These are phyloP conservation scores for Coboldia fuscipes DNA, from an alignment of 1,140 invertebrate genomes.

Conservation along the genomic window DNA sequence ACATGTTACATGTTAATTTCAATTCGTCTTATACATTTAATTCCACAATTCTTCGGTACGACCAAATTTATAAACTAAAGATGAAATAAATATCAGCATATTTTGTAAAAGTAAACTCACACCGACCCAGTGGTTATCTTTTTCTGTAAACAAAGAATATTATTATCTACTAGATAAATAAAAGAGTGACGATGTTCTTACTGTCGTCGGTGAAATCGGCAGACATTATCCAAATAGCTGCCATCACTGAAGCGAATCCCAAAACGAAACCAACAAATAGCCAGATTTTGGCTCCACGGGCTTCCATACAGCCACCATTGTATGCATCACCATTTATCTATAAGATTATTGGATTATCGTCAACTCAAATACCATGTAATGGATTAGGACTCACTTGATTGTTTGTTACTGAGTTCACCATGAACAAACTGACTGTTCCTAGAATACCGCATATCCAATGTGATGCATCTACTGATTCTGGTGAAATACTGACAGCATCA, in stretches of 20 bases:
- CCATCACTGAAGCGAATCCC: conserved; percentile 88
- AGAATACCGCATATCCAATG: conserved; percentile 90
- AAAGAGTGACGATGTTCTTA: conserved; percentile 7
- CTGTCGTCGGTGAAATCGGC: conserved; percentile 39
- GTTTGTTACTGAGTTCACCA: conserved; percentile 96
- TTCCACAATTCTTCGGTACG: conserved; percentile 72
- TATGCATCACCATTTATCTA: conserved; percentile 22
- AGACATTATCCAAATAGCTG: conserved; percentile 89
- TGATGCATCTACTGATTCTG: conserved; percentile 36
- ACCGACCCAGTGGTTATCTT: conserved; percentile 46
- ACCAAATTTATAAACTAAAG: conserved; percentile 85
- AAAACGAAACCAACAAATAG: conserved; percentile 90
- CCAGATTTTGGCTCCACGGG: conserved; percentile 81
- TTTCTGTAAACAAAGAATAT: neutral
- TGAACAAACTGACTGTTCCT: conserved; percentile 81
- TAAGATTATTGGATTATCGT: neutral
- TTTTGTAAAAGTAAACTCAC: conserved; percentile 89
- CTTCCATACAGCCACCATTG: conserved; percentile 69
- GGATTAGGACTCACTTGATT: conserved; percentile 40
- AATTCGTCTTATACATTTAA: no score
- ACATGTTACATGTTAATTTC: no score
- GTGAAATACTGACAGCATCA: conserved; percentile 67
- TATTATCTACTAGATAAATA: neutral
- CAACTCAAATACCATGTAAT: neutral
- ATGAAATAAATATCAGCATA: conserved; percentile 79